Conservation (phyloP, 1,140 invertebrate species). For the Brachionus paranguensis region DNA sequence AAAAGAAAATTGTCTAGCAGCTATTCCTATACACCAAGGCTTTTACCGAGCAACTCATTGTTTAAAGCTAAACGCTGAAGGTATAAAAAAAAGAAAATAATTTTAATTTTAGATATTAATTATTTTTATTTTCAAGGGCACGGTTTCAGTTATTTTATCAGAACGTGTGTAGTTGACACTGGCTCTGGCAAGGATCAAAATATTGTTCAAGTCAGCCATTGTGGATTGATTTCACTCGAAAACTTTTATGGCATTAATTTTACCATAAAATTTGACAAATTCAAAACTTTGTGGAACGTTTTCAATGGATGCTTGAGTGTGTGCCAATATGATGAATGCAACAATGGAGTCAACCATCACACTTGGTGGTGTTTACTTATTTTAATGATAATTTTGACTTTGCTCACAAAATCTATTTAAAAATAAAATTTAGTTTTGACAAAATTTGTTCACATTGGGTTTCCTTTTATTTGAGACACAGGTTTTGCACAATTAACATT, state of each 20-base stretch:
- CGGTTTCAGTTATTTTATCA: not conserved
- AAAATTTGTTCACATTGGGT: not conserved
- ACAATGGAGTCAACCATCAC: not conserved
- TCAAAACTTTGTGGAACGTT: slow-evolving; percentile 5
- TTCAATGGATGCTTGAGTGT: slow-evolving; percentile 24
- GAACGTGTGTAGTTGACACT: not conserved
- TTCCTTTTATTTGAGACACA: not conserved
- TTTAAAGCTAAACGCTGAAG: slow-evolving; percentile 15
- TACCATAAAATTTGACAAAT: slow-evolving; percentile 12
- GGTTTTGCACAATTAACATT: not conserved
- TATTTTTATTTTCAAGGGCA: not conserved
- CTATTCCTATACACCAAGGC: not conserved
- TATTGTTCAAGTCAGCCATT: slow-evolving; percentile 4
- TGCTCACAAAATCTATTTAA: not conserved
- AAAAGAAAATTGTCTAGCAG: not conserved
- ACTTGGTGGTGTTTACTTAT: not conserved
- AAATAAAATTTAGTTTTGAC: not conserved
- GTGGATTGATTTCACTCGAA: not conserved
- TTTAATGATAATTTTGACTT: not conserved
- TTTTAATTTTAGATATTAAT: not conserved
- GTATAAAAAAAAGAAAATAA: not conserved
- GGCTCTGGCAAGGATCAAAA: slow-evolving; percentile 10
- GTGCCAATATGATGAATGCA: slow-evolving; percentile 13
- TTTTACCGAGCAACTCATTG: slow-evolving; percentile 7
- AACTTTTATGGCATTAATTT: slow-evolving; percentile 12